Evolutionary conservation across 2,797 vertebrate species (phyloP).

Genomic region (Tenualosa ilisha): DNA sequence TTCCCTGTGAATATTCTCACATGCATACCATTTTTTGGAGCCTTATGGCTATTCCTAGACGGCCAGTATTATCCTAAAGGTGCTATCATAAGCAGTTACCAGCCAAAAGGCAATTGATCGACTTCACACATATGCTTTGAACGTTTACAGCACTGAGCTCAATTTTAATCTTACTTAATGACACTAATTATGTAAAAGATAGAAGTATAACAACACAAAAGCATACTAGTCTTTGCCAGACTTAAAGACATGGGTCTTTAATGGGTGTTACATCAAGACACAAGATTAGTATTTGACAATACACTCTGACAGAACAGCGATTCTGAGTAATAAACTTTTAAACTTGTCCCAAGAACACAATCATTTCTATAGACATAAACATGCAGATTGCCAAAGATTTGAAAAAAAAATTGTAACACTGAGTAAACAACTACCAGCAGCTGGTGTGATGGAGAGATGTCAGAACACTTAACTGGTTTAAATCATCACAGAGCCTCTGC

Average conservation of each 20-base stretch:
- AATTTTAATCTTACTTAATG: background rate
- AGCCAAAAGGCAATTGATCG: background rate
- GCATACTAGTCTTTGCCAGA: background rate
- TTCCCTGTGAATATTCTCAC: conserved; percentile 19
- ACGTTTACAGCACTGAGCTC: background rate
- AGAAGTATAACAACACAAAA: background rate
- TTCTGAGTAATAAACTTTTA: background rate
- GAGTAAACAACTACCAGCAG: background rate
- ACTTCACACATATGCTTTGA: background rate
- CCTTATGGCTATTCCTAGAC: background rate
- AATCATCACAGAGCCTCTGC: background rate
- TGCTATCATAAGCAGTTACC: background rate
- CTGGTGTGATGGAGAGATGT: background rate
- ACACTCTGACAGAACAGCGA: background rate
- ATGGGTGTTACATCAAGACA: background rate
- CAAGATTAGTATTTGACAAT: background rate
- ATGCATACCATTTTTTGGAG: background rate
- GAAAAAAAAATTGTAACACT: background rate
- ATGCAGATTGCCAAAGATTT: background rate
- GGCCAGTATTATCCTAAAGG: background rate
- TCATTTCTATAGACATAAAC: background rate
- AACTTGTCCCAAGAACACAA: background rate
- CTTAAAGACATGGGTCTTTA: no score
- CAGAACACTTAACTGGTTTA: background rate
- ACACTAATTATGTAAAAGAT: background rate